Base-by-base conservation (phyloP, 1,140 invertebrate genomes). In the Sycophila sp. region DNA sequence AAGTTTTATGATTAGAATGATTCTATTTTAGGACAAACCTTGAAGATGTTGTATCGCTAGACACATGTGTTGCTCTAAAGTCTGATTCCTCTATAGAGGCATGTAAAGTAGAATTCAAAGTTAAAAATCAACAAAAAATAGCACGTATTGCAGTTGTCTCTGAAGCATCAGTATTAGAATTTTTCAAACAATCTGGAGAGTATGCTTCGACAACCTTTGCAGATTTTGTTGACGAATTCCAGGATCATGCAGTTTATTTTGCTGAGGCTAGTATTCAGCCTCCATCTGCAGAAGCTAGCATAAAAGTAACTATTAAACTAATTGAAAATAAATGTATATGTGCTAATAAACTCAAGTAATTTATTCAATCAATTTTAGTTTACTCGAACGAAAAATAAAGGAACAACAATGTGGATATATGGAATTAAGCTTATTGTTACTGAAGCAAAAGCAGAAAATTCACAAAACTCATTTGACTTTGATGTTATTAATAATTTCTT, bases 111-210 rank as follows among this genome's bases (percentile, higher is more conserved):
- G 76, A 84, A 26, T 83, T 86, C 36, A 81, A 82, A 62, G 19
- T 85, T 45, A 80, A 53, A 17, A 82, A 83, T 60, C 69, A 73
- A 64, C 74, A 82, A 56, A 85, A 59, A 69, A 85, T 87, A 69
- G 73, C 74, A 15, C 72, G 75, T 7, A 80, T 87, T 19, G 78
- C 78, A 45, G 58, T 86, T 55, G 80, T 83, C 17, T 86, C 85
- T 5, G 85, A 86, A 74, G 83, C 81, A 22, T 80, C 77, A 15
- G 78, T 86, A 19, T 69, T 87, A 66, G 86, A 87, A 75, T 80
- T 87, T 75, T 87, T 84, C 53, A 86, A 86, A 64, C 78, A 86
- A 73, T 84, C 60, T 72, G 85, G 81, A 32, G 86, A 87, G 76
- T 87, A 87, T 73, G 74, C 80, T 24, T 77, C 71, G 30, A 87